Evolutionary conservation across 2,888 invertebrate species (phyloP), one percentile per base, ranked within the genome.

Genomic region (Stegana nigrithorax): DNA sequence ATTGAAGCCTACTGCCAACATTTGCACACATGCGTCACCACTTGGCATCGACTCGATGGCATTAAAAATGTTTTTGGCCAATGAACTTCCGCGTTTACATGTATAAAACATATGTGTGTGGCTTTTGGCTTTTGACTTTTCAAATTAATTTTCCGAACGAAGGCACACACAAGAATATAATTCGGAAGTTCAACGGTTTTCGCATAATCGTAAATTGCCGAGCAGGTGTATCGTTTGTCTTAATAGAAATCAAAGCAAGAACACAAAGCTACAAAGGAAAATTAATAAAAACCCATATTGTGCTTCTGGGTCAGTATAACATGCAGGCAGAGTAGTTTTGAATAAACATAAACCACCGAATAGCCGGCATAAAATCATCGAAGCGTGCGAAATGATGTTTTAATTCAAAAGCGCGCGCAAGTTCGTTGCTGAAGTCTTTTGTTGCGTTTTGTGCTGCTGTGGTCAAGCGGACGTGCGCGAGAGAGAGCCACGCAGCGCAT

Each of bases 401-500:
- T 17, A 39, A 10, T 2, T 39, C 10, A 5, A 39, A 39, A 39
- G 14, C 39, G 5, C 5, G 17, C n/a, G n/a, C 56, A 65, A 67
- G 76, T 68, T 72, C 53, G 70, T 74, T 67, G 4, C 66, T 67
- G 67, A 67, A 73, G 74, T 75, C 72, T 64, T 70, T 64, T 64
- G 67, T 68, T n/a, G n/a, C n/a, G n/a, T n/a, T n/a, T n/a, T n/a
- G n/a, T n/a, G n/a, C n/a, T n/a, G n/a, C n/a, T n/a, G n/a, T n/a
- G n/a, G n/a, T n/a, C n/a, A n/a, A n/a, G n/a, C n/a, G 39, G n/a
- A 32, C 17, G 39, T 8, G 10, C 1, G 39, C 5, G 14, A 39
- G 6, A 39, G 6, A 39, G 39, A 39, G 39, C n/a, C 10, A 39
- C 14, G 17, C 14, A 39, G 2, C 39, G 39, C 4, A 10, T 39